Evolutionary conservation across 2,797 vertebrate species (phyloP).

Genomic region (Lacerta bilineata): DNA sequence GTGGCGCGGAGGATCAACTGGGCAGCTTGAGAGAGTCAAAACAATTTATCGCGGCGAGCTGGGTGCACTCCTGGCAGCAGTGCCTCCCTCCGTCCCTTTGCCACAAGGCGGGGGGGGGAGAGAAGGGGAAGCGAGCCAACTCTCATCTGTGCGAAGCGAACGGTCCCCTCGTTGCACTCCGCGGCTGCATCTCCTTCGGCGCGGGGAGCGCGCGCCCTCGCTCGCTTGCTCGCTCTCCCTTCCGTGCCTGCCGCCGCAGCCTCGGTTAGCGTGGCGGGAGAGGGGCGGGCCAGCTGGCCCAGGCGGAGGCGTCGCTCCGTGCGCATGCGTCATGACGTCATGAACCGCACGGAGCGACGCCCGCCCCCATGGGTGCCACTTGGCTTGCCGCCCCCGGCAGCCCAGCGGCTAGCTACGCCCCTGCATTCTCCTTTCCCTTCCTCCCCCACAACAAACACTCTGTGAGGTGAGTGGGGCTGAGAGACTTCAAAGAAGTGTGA

Average conservation of each 20-base stretch:
- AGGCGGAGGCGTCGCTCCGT: too few relatives aligned
- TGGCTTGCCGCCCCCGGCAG: too few relatives aligned
- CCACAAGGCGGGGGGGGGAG: slow-evolving; percentile 31
- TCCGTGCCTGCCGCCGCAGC: slow-evolving; percentile 56
- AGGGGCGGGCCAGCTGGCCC: too few relatives aligned
- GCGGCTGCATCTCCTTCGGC: background rate
- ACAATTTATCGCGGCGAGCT: slow-evolving; percentile 52
- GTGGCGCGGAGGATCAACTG: slow-evolving; percentile 57
- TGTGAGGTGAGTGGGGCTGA: too few relatives aligned
- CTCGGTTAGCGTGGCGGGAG: slow-evolving; percentile 18
- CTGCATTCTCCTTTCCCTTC: too few relatives aligned
- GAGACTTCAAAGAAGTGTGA: too few relatives aligned
- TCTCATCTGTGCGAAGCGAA: background rate
- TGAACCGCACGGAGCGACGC: too few relatives aligned
- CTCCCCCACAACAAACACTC: too few relatives aligned
- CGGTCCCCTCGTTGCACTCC: background rate
- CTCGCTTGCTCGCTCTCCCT: slow-evolving; percentile 36
- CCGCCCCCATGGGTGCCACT: too few relatives aligned
- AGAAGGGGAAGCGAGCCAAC: slow-evolving; percentile 26
- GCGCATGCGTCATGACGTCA: too few relatives aligned
- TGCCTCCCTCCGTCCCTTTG: slow-evolving; percentile 2
- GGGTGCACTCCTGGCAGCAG: slow-evolving; percentile 8
- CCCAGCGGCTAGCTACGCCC: too few relatives aligned
- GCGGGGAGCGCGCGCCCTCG: slow-evolving; percentile 19
- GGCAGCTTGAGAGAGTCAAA: slow-evolving; percentile 69